Evolutionary conservation across 2,888 invertebrate genomes (phyloP).

Genomic region (Drosophila testacea): DNA sequence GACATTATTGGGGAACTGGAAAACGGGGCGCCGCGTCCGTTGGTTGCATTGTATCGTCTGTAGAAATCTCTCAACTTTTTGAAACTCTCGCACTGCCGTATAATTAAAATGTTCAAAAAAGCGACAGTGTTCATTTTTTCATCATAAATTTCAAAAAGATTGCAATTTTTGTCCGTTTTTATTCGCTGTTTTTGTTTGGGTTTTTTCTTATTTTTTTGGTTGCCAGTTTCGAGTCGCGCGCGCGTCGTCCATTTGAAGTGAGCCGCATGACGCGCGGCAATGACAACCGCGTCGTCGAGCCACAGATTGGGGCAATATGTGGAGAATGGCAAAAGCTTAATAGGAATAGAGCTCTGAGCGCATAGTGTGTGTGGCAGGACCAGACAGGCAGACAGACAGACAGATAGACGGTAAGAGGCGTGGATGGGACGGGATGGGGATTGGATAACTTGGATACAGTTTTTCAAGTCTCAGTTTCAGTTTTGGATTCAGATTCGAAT

Average conservation of each 20-base stretch:
- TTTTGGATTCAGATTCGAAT: conserved; percentile 41
- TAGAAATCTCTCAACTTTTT: conserved; percentile 34
- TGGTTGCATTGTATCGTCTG: conserved; percentile 22
- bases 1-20: conserved; percentile 23
- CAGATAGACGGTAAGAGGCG: no score
- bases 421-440: background rate
- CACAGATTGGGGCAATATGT: conserved; percentile 27
- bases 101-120: conserved; percentile 80
- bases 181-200: background rate
- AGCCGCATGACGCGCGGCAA: conserved; percentile 69
- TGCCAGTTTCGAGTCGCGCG: conserved; percentile 45
- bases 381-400: background rate
- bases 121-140: conserved; percentile 80
- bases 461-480: conserved; percentile 29
- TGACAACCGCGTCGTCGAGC: conserved; percentile 53
- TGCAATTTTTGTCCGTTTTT: conserved; percentile 60
- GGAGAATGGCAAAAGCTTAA: conserved; percentile 52
- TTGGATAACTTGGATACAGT: conserved; percentile 15
- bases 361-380: conserved; percentile 8
- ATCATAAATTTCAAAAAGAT: conserved; percentile 79
- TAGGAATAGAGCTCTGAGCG: conserved; percentile 27
- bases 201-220: conserved; percentile 3
- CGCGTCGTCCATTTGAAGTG: conserved; percentile 71
- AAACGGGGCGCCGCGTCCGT: conserved; percentile 30
- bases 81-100: conserved; percentile 38